A percentile compares a stretch with the other conserved stretches of the same genome.
phyloP scores from a whole-genome alignment of 1,140 invertebrate genomes.

The Holotrichia oblita region DNA sequence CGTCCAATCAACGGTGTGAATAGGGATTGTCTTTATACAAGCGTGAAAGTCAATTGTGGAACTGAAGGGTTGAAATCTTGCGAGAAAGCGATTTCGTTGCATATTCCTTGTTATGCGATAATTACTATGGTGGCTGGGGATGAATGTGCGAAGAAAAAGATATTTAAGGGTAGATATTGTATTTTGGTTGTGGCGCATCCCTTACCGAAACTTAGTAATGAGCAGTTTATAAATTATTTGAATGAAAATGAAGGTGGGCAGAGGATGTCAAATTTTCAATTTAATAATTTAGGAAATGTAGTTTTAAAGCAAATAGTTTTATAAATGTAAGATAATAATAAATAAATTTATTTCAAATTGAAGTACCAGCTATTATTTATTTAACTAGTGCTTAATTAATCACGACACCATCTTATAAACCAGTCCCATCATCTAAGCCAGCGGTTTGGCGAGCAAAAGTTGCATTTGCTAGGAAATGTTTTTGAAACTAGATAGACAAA shows the following conservation, averaged over 20 bases:
- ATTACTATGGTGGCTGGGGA: constrained; percentile 9
- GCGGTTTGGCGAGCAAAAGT: too few relatives aligned
- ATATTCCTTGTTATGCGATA: constrained; percentile 6
- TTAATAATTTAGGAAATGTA: not conserved
- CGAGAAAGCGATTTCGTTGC: not conserved
- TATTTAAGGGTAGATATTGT: constrained; percentile 4
- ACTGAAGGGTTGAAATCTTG: not conserved
- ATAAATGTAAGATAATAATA: too few relatives aligned
- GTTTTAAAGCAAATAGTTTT: not conserved
- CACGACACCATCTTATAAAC: too few relatives aligned
- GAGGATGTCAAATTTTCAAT: not conserved
- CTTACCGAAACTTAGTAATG: not conserved
- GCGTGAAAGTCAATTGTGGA: not conserved
- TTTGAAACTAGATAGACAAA: too few relatives aligned
- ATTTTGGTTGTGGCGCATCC: not conserved
- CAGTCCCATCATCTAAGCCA: too few relatives aligned
- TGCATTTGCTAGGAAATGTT: too few relatives aligned
- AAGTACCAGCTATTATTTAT: too few relatives aligned
- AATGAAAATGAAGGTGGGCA: too few relatives aligned
- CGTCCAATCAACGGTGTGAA: not conserved
- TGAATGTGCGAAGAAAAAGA: not conserved
- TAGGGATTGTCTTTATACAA: not conserved
- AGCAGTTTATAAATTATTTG: not conserved
- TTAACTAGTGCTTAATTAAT: too few relatives aligned
- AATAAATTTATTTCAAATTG: too few relatives aligned